These are phyloP conservation scores for Acestrorhynchus altus DNA, from an alignment of 2,797 vertebrate genomes.

Conservation along the genomic window DNA sequence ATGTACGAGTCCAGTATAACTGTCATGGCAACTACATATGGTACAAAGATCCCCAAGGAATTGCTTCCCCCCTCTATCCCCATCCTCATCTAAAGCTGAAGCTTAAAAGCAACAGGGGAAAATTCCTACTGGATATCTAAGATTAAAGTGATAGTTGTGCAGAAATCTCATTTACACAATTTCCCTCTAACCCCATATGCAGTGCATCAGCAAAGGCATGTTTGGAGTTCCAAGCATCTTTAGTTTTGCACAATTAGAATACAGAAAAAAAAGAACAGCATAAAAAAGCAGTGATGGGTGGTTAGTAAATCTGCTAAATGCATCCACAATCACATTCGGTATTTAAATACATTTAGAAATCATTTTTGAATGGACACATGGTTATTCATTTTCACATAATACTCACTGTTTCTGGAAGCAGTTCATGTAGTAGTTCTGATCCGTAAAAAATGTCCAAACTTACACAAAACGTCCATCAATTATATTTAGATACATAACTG, in stretches of 20 bases:
- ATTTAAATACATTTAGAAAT: too few relatives aligned
- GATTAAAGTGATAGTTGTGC: slow-evolving; percentile 33
- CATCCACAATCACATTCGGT: too few relatives aligned
- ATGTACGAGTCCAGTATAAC: slow-evolving; percentile 50
- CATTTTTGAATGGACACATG: too few relatives aligned
- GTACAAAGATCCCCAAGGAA: slow-evolving; percentile 47
- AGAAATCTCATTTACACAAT: slow-evolving; percentile 20
- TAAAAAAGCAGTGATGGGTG: too few relatives aligned
- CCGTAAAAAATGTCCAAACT: too few relatives aligned
- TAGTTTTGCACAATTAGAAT: neutral
- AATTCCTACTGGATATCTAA: slow-evolving; percentile 36
- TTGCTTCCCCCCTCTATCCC: slow-evolving; percentile 16
- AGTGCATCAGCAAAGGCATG: neutral
- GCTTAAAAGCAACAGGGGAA: slow-evolving; percentile 27
- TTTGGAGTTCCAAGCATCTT: neutral
- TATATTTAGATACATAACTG: too few relatives aligned
- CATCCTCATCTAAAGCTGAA: slow-evolving; percentile 27
- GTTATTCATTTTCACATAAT: too few relatives aligned
- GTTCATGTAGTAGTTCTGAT: too few relatives aligned
- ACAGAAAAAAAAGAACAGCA: neutral
- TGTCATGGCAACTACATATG: slow-evolving; percentile 58
- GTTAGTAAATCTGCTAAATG: too few relatives aligned
- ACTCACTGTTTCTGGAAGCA: too few relatives aligned
- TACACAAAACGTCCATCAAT: too few relatives aligned
- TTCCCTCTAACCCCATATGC: neutral